Evolutionary conservation across 1,140 invertebrate genomes (phyloP).

Genomic region (Drosophila santomea): DNA sequence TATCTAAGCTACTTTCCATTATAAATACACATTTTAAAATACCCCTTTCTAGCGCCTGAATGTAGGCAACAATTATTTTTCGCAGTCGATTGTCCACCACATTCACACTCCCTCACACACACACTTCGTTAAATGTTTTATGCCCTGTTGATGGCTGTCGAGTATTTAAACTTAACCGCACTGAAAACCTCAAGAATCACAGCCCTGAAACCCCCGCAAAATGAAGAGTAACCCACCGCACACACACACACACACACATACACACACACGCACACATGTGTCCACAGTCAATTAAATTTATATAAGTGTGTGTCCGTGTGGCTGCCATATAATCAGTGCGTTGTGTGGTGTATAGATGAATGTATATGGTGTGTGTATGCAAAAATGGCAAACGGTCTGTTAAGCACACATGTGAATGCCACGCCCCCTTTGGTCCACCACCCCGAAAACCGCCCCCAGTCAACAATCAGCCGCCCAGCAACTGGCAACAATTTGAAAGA

Average conservation of each 20-base stretch:
- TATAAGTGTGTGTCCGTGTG: slow-evolving; percentile 52
- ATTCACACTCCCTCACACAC: slow-evolving; percentile 23
- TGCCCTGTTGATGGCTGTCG: slow-evolving; percentile 79
- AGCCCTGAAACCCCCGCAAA: slow-evolving; percentile 50
- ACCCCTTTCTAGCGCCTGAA: slow-evolving; percentile 28
- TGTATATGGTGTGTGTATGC: slow-evolving; percentile 54
- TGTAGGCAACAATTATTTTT: slow-evolving; percentile 63
- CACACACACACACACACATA: slow-evolving; percentile 9
- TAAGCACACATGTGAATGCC: slow-evolving; percentile 76
- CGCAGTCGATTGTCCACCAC: slow-evolving; percentile 36
- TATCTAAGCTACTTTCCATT: no score
- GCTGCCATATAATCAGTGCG: slow-evolving; percentile 68
- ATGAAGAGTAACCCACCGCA: slow-evolving; percentile 41
- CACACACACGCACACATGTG: slow-evolving; percentile 41
- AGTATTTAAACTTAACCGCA: slow-evolving; percentile 82
- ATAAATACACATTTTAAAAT: no score
- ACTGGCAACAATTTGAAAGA: slow-evolving; percentile 68
- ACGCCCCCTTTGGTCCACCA: slow-evolving; percentile 35
- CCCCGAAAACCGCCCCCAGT: slow-evolving; percentile 39
- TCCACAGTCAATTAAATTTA: slow-evolving; percentile 81
- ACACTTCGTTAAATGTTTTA: slow-evolving; percentile 74
- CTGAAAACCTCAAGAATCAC: slow-evolving; percentile 78
- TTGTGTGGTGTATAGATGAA: slow-evolving; percentile 34
- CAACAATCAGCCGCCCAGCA: slow-evolving; percentile 61
- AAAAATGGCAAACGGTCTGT: slow-evolving; percentile 82